A percentile compares a stretch with the other conserved stretches of the same genome.
Evolutionary conservation across 2,888 invertebrate genomes (phyloP).

Genomic region (Lepidochrysops patricia): DNA sequence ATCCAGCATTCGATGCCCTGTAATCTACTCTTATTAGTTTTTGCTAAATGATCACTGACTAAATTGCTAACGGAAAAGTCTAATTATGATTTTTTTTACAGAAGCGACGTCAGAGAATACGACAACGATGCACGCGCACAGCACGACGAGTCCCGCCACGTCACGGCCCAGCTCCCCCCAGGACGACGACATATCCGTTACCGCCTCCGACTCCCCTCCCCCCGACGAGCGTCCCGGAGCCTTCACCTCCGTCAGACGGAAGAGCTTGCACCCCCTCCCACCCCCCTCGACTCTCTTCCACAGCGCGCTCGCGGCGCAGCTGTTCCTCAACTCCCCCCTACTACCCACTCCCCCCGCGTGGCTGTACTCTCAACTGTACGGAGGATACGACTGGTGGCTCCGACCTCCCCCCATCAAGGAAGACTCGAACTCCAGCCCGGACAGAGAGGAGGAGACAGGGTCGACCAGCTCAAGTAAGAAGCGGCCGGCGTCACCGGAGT

Average conservation of each 20-base stretch:
- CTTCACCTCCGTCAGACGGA: constrained; percentile 67
- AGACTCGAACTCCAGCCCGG: constrained; percentile 59
- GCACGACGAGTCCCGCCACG: constrained; percentile 80
- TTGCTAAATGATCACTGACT: no score
- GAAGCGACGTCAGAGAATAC: constrained; percentile 59
- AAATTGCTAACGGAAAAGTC: no score
- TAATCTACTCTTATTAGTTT: no score
- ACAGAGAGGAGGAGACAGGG: constrained; percentile 55
- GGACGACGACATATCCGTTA: constrained; percentile 78
- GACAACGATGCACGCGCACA: constrained; percentile 76
- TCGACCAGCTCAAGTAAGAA: constrained; percentile 64
- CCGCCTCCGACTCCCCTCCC: constrained; percentile 71
- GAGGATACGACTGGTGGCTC: constrained; percentile 82
- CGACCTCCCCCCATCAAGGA: constrained; percentile 58
- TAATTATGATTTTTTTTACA: constrained; percentile 29
- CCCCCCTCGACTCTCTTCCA: constrained; percentile 67
- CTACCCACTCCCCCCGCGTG: constrained; percentile 85
- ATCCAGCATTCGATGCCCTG: no score
- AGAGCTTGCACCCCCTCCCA: constrained; percentile 61
- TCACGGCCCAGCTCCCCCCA: constrained; percentile 75
- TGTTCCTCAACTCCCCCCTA: constrained; percentile 83
- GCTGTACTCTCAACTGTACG: constrained; percentile 85
- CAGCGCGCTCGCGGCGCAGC: constrained; percentile 76
- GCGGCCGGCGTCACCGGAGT: constrained; percentile 71
- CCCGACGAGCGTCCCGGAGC: constrained; percentile 72